Evolutionary conservation across 2,113 vertebrate genomes (phyloP), one percentile per base, ranked within the genome.

Genomic region (Myotis davidii): DNA sequence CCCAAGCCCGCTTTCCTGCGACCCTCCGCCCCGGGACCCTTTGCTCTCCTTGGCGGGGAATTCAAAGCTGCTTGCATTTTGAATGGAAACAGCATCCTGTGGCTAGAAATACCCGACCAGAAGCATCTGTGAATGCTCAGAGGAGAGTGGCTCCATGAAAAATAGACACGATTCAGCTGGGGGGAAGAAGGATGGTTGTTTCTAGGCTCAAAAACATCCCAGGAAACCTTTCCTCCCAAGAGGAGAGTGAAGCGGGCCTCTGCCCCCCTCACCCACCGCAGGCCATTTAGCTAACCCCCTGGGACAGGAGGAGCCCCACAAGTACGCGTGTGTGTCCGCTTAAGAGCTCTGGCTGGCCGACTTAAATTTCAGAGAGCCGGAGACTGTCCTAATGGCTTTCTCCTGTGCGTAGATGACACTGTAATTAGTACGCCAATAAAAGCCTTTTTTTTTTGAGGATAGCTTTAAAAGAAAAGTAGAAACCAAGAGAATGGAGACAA

Each of bases 371-470:
- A 56, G 67, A 56, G 64, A 50, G 50, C 73, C 16, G 48, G 85
- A 91, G 52, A 37, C 50, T 8, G 16, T 34, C 3, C 42, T 64
- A 84, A 92, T 86, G 69, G 85, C 29, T 56, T 54, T 34, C n/a
- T 87, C 93, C 42, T 52, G n/a, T 92, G 92, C 61, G 0, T 74
- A 90, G 93, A 45, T 83, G 69, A 96, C 25, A 61, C 25, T 45
- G 8, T 48, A 77, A 93, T 97, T 94, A 69, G n/a, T 32, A 95
- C 56, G 50, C 45, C 37, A n/a, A 91, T 72, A 89, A 79, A 64
- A 56, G 64, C 23, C 79, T 21, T 20, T 6, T 32, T 39, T 25
- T 73, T 89, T 34, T 25, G 18, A 77, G 67, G 56, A 29, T 32
- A 64, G 48, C 37, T 67, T 39, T 72, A 39, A 14, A 45, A 74